Evolutionary conservation across 1,140 invertebrate genomes (phyloP), one percentile per base, ranked within the genome.

Genomic region (Leptopilina clavipes): DNA sequence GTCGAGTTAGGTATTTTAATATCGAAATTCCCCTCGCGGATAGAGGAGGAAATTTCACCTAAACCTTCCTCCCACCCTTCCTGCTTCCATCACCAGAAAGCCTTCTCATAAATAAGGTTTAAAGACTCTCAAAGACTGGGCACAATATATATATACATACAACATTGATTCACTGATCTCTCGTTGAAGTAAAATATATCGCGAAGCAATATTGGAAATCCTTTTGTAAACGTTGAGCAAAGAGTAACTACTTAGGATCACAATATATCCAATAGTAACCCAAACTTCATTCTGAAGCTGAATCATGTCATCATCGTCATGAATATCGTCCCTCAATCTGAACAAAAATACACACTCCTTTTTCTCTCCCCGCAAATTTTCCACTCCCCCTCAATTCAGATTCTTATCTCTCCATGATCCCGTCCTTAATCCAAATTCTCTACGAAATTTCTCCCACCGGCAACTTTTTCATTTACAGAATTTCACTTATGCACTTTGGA

Each of bases 111-210:
- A 65, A 65, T 65, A 65, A n/a, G 22, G 59, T 65, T 65, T 31
- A 65, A 31, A 37, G 14, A 37, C 14, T 19, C 10, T 22, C 3
- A 19, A 25, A 25, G 56, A 22, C 56, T 65, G 56, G 59, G 14
- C 37, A 14, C 25, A 14, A 37, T 59, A 25, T 59, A 9, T 19
- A 22, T 22, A 56, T 56, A 56, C 25, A 10, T 12, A n/a, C 14
- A 65, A 31, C 59, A 31, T 65, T 31, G 59, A 65, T 65, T 31
- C 59, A 65, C 59, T 65, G 25, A 65, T 65, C 6, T 65, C 12
- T 65, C 14, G 59, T 65, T 65, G 22, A 65, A 37, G 59, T 31
- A 65, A 65, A 65, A 65, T 65, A 65, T 65, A 65, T 65, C 59
- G 59, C 3, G 17, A 25, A 31, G 19, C 59, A 65, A 65, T 14